Evolutionary conservation across 1,140 invertebrate genomes (phyloP), one percentile per base, ranked within the genome.

Genomic region (Sipha flava): DNA sequence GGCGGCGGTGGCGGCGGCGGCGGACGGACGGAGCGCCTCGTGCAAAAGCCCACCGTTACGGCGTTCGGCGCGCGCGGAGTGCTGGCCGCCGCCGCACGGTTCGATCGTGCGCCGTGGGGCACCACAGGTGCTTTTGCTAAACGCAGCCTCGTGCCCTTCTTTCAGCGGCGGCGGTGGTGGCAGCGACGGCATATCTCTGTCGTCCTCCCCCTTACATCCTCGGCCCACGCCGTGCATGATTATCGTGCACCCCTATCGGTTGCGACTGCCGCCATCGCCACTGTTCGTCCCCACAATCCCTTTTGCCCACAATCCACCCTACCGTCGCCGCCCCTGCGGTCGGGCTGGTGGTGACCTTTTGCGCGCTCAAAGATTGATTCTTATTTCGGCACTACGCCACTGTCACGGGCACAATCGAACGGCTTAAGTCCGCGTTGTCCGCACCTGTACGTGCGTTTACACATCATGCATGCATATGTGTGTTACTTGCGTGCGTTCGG

Each of bases 301-400:
- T 12, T 9, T 12, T 1, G 9, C 40, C 29, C 26, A 18, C 57
- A 34, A 9, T 14, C 3, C 16, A 45, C 26, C 62, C 73, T 62
- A 5, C 26, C 73, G 26, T 21, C 80, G 18, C 23, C 34, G 23
- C 45, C 73, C 7, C 40, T 43, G 26, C 66, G 21, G n/a, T 9
- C 66, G 70, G 18, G 31, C 62, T 34, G 18, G 31, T 21, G 47
- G 72, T 77, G 73, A 59, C 73, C 73, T 77, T 73, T 77, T 77
- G 73, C 73, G 73, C 73, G 73, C 73, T 52, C 73, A 57, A 59
- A 77, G 73, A 77, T 59, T 59, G 73, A 77, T 77, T 77, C 52
- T 77, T 43, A 21, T 21, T 59, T 10, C 34, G 43, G 6, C 31
- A 7, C 64, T n/a, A n/a, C 62, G 62, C 64, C 64, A 23, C 62